These are phyloP conservation scores for Malaclemys terrapin DNA, from an alignment of 2,113 vertebrate species.

Conservation along the genomic window DNA sequence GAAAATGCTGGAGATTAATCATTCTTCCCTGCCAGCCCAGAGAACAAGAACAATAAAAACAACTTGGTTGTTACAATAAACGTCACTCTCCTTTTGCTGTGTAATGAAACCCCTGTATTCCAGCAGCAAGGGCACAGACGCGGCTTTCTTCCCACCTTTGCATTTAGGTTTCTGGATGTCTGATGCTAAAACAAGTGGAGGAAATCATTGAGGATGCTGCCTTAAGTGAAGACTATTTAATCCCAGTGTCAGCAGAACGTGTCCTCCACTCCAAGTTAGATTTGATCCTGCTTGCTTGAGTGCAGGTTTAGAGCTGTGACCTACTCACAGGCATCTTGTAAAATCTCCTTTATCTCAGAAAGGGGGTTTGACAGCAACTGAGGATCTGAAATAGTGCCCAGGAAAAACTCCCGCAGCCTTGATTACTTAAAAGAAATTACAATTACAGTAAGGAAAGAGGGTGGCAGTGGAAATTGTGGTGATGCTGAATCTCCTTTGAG, in stretches of 20 bases:
- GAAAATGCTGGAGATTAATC: neutral
- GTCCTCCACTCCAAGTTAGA: fast-evolving
- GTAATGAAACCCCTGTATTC: neutral
- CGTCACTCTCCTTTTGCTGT: neutral
- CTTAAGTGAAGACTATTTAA: fast-evolving
- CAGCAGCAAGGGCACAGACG: neutral
- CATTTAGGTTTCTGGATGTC: neutral
- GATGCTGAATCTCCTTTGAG: neutral
- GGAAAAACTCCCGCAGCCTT: neutral
- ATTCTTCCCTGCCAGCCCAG: neutral
- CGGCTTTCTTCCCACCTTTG: neutral
- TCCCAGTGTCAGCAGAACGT: neutral
- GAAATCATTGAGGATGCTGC: neutral
- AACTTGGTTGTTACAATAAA: neutral
- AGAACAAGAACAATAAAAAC: neutral
- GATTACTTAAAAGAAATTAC: neutral
- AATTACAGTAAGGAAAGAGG: fast-evolving
- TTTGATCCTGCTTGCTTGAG: fast-evolving
- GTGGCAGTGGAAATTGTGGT: neutral
- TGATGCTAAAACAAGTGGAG: neutral
- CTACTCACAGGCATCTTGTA: neutral
- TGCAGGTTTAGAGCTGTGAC: neutral
- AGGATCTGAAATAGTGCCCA: fast-evolving
- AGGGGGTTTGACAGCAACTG: neutral
- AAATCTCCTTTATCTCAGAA: neutral